These are phyloP conservation scores for Phalacrocorax pelagicus DNA, from an alignment of 2,113 vertebrate genomes.

Conservation along the genomic window DNA sequence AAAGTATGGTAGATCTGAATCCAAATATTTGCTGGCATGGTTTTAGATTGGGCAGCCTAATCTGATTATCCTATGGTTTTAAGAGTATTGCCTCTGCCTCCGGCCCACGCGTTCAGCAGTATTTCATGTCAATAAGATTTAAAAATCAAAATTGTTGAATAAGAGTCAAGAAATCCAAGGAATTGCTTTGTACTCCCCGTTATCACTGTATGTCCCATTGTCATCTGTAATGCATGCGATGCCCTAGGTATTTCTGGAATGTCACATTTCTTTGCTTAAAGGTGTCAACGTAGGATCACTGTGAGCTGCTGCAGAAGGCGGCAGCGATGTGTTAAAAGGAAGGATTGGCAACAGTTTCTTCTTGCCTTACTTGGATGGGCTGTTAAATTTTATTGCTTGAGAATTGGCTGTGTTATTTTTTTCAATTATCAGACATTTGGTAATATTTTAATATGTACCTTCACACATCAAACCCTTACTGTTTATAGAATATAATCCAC, in stretches of 20 bases:
- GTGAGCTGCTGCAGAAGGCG: background rate
- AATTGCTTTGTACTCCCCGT: background rate
- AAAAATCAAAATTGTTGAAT: background rate
- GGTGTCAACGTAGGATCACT: background rate
- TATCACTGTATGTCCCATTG: background rate
- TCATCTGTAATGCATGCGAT: background rate
- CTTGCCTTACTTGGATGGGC: background rate
- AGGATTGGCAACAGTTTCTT: background rate
- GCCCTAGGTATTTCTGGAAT: background rate
- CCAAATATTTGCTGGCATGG: background rate
- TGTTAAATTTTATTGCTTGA: background rate
- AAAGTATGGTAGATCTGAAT: background rate
- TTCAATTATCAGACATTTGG: background rate
- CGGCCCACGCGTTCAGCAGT: accelerated
- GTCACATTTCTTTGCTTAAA: background rate
- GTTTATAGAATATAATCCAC: background rate
- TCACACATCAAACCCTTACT: background rate
- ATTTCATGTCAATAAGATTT: background rate
- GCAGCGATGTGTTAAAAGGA: background rate
- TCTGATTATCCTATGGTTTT: background rate
- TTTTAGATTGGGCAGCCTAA: background rate
- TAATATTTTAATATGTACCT: background rate
- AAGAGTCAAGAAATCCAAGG: background rate
- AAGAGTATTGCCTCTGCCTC: background rate
- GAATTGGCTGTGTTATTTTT: background rate